Evolutionary conservation across 2,888 invertebrate species (phyloP).

Genomic region (Ypsolopha scabrella): DNA sequence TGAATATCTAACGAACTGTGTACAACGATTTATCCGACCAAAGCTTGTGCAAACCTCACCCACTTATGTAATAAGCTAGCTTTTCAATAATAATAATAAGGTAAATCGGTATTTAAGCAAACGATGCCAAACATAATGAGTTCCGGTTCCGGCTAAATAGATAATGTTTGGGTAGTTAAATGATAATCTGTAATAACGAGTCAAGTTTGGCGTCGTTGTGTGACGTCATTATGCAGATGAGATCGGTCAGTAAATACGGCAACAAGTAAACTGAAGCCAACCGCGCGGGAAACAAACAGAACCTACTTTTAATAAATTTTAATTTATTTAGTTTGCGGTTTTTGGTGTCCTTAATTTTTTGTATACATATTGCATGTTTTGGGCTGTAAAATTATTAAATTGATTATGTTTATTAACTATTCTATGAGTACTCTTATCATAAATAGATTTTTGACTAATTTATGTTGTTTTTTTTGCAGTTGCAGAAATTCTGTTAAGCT

Average conservation of each 20-base stretch:
- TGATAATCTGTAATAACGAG: slow-evolving; percentile 26
- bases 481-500: no score
- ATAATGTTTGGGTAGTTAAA: background rate
- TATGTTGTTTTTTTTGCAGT: no score
- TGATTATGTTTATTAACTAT: no score
- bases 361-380: no score
- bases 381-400: no score
- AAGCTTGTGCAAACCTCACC: slow-evolving; percentile 18
- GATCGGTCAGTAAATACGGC: slow-evolving; percentile 54
- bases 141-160: background rate
- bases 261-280: slow-evolving; percentile 56
- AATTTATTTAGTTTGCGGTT: no score
- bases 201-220: slow-evolving; percentile 40
- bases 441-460: no score
- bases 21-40: slow-evolving; percentile 27
- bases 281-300: slow-evolving; percentile 14
- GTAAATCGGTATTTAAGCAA: background rate
- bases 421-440: no score
- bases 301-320: no score
- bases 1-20: slow-evolving; percentile 59
- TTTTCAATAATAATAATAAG: background rate
- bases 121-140: no score
- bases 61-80: slow-evolving; percentile 6
- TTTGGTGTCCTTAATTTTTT: no score
- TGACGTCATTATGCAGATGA: slow-evolving; percentile 62